Base-by-base conservation (phyloP, 2,113 vertebrate genomes). In the Alectura lathami region DNA sequence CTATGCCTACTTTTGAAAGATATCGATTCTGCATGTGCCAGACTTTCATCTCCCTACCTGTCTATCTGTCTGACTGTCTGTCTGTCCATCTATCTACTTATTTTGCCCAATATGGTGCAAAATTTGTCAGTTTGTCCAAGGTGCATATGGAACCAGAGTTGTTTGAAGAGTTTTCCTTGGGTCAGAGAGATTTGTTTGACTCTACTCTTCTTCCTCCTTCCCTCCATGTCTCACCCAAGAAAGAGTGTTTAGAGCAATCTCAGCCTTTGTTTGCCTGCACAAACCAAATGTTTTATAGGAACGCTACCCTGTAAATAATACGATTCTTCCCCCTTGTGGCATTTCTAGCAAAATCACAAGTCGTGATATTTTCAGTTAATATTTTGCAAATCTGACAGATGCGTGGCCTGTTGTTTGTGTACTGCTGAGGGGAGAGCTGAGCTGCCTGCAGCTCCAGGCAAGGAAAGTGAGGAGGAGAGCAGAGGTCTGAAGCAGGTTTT, bases 261-360 rank as follows among this genome's bases (percentile, higher is more conserved):
- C 64, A 34, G 56, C 26, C 27, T 67, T 73, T 67, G 60, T 50
- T 27, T 4, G 2, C 59, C 54, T 21, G 48, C 60, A 43, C 23
- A 84, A 92, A 66, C 7, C 22, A 59, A 70, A 32, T 6, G 4
- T 26, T 74, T 76, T 27, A 68, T 88, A 48, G 11, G 21, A 91
- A 75, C 32, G 13, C 18, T 56, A 74, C 53, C 66, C 43, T 89
- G 18, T 64, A 84, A 91, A 72, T 57, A 89, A 95, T 26, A 72
- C 38, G 21, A 76, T 94, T 94, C 78, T 97, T 94, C 81, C 81
- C 84, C 81, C 78, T 95, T 84, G 91, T 92, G 95, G 91, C 72
- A 89, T 66, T 91, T 87, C 74, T 66, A 62, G 64, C 57, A 80
- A 81, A 89, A 47, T 54, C 67, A 66, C 34, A 21, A 23, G n/a